Conservation (phyloP, 2,888 invertebrate genomes). For the Imbricaverruca yamaguchii region DNA sequence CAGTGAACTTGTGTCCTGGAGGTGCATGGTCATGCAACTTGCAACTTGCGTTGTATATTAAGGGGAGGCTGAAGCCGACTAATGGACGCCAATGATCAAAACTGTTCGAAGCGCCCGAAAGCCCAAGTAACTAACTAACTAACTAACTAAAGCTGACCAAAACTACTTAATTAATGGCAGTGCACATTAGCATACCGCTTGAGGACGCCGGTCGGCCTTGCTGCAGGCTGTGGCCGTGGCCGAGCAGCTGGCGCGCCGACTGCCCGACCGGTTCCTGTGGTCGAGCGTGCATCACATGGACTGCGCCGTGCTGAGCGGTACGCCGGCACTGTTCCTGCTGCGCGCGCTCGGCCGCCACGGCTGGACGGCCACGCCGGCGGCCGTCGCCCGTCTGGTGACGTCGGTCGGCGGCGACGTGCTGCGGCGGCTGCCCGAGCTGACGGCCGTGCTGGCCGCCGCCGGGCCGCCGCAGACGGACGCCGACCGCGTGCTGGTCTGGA, state of each 20-base stretch:
- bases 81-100: too few relatives aligned
- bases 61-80: too few relatives aligned
- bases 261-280: conserved; percentile 4
- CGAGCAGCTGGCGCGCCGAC: background rate
- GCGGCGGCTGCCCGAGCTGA: conserved; percentile 3
- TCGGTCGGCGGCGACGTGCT: background rate
- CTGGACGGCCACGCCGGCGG: background rate
- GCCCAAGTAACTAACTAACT: too few relatives aligned
- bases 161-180: too few relatives aligned
- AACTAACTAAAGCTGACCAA: too few relatives aligned
- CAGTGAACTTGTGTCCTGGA: too few relatives aligned
- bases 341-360: background rate
- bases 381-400: background rate
- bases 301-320: background rate
- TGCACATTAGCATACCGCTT: too few relatives aligned
- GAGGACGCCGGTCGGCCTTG: background rate
- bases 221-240: background rate
- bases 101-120: too few relatives aligned
- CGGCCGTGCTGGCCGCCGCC: background rate
- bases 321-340: conserved; percentile 3
- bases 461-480: background rate
- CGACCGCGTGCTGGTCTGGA: background rate
- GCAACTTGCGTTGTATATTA: too few relatives aligned
- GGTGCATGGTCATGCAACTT: too few relatives aligned
- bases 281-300: background rate